Conservation (phyloP, 2,113 vertebrate genomes). For the Bungarus multicinctus region DNA sequence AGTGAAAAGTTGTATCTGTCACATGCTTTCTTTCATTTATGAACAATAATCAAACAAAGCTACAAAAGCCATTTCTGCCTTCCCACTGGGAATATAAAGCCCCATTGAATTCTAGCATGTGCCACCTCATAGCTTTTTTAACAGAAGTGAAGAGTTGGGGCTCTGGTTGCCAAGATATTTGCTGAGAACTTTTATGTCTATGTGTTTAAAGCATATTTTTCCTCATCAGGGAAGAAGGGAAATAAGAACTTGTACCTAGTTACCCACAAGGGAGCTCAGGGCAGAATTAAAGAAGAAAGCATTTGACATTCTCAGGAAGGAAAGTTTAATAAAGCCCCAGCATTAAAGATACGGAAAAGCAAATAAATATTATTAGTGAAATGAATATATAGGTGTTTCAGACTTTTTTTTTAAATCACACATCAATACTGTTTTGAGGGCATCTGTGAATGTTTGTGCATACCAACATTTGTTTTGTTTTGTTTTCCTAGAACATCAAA, state of each 20-base stretch:
- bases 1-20: not conserved
- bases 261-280: not conserved
- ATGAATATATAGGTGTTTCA: not conserved
- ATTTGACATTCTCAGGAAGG: not conserved
- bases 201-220: not conserved
- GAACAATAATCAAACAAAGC: not conserved
- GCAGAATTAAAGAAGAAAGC: not conserved
- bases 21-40: not conserved
- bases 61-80: not conserved
- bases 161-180: not conserved
- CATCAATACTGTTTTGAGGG: not conserved
- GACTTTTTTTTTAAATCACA: not conserved
- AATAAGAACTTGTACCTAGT: not conserved
- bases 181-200: not conserved
- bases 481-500: not conserved
- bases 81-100: not conserved
- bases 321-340: constrained; percentile 7
- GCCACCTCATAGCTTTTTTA: not conserved
- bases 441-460: fast-evolving
- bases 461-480: not conserved
- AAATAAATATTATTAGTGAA: not conserved
- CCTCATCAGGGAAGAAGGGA: not conserved
- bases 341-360: not conserved
- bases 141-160: not conserved
- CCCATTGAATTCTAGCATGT: not conserved